Percentiles rank a stretch among this genome's conserved stretches.
These are phyloP conservation scores for Hipparchia sbordonii DNA, from an alignment of 2,888 invertebrate species.

Conservation along the genomic window DNA sequence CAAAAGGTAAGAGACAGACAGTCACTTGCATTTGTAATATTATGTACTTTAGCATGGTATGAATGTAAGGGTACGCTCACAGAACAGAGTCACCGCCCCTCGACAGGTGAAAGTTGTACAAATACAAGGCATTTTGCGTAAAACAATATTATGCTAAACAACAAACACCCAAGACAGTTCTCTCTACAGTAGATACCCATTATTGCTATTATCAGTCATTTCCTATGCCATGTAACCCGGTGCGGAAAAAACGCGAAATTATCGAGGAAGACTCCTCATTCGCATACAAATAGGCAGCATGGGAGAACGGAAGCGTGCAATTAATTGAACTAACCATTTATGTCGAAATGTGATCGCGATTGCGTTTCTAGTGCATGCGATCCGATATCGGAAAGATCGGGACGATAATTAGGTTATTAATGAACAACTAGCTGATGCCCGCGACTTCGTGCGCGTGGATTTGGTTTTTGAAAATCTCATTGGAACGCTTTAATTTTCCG, in stretches of 20 bases:
- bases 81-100: background rate
- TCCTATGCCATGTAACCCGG: slow-evolving; percentile 5
- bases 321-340: slow-evolving; percentile 29
- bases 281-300: slow-evolving; percentile 9
- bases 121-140: background rate
- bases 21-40: too few relatives aligned
- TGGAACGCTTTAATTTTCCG: too few relatives aligned
- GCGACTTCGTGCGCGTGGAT: too few relatives aligned
- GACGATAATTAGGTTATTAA: background rate
- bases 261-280: background rate
- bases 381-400: background rate
- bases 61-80: background rate
- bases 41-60: background rate
- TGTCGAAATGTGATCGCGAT: slow-evolving; percentile 23
- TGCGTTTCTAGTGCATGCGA: background rate
- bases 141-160: slow-evolving; percentile 4
- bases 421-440: background rate
- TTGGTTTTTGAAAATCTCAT: too few relatives aligned
- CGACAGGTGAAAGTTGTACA: background rate
- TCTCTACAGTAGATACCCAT: background rate
- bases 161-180: background rate
- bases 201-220: slow-evolving; percentile 1
- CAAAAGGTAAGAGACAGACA: background rate
- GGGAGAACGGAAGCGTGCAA: slow-evolving; percentile 27
- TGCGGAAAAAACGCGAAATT: slow-evolving; percentile 2